Conservation (phyloP, 2,113 vertebrate genomes). For the Myiagra hebetior region DNA sequence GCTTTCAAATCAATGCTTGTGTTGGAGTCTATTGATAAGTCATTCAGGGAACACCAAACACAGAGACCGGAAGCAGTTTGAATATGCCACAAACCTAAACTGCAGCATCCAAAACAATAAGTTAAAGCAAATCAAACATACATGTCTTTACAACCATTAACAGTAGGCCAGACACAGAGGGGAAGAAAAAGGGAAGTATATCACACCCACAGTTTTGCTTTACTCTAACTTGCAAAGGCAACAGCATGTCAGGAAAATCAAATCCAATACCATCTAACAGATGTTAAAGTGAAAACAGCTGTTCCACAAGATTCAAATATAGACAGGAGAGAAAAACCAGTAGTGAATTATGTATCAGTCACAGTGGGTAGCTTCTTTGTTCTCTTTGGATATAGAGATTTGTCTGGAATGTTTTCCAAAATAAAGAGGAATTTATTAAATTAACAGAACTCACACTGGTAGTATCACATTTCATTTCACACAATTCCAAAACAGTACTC, state of each 20-base stretch:
- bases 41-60: neutral
- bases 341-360: neutral
- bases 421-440: neutral
- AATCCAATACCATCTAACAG: neutral
- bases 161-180: neutral
- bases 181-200: neutral
- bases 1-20: neutral
- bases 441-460: neutral
- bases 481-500: neutral
- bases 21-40: neutral
- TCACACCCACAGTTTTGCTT: neutral
- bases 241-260: neutral
- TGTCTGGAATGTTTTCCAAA: neutral
- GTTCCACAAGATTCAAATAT: neutral
- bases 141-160: neutral
- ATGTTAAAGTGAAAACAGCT: neutral
- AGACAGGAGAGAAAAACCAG: neutral
- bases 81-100: neutral
- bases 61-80: rapidly evolving
- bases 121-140: neutral
- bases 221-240: neutral
- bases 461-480: neutral
- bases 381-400: neutral
- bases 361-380: neutral
- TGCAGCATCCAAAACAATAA: neutral